A percentile compares a stretch with the other conserved stretches of the same genome.
phyloP scores from a whole-genome alignment of 2,113 vertebrate species.

The Peromyscus leucopus region DNA sequence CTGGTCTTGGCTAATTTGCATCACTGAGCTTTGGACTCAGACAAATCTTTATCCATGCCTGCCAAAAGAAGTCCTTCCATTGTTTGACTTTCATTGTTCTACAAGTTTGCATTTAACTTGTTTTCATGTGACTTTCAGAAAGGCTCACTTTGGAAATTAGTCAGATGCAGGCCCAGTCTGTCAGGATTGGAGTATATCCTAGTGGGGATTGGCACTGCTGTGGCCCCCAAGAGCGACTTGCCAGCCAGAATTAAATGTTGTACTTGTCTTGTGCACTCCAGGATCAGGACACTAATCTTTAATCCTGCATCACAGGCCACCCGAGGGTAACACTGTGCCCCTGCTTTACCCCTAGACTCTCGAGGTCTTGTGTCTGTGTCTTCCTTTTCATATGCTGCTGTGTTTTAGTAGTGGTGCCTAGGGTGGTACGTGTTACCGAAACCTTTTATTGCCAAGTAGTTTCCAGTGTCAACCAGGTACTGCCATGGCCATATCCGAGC shows the following conservation, averaged over 20 bases:
- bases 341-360: not conserved
- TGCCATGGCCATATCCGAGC: too few relatives aligned
- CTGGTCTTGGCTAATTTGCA: conserved; percentile 34
- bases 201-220: not conserved
- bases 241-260: not conserved
- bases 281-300: conserved; percentile 59
- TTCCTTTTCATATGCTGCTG: too few relatives aligned
- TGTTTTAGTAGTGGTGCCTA: too few relatives aligned
- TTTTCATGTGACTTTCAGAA: conserved; percentile 52
- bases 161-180: conserved; percentile 35
- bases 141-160: conserved; percentile 53
- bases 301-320: conserved; percentile 63
- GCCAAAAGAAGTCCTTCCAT: not conserved
- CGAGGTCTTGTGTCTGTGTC: too few relatives aligned
- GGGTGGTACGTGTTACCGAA: too few relatives aligned
- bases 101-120: conserved; percentile 9
- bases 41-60: not conserved
- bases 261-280: conserved; percentile 60
- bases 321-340: conserved; percentile 49
- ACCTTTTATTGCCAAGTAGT: too few relatives aligned
- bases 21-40: not conserved
- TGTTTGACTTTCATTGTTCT: conserved; percentile 2
- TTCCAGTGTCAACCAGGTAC: too few relatives aligned
- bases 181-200: not conserved
- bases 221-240: not conserved